Evolutionary conservation across 2,797 vertebrate species (phyloP).

Genomic region (Premnoplex brunnescens): DNA sequence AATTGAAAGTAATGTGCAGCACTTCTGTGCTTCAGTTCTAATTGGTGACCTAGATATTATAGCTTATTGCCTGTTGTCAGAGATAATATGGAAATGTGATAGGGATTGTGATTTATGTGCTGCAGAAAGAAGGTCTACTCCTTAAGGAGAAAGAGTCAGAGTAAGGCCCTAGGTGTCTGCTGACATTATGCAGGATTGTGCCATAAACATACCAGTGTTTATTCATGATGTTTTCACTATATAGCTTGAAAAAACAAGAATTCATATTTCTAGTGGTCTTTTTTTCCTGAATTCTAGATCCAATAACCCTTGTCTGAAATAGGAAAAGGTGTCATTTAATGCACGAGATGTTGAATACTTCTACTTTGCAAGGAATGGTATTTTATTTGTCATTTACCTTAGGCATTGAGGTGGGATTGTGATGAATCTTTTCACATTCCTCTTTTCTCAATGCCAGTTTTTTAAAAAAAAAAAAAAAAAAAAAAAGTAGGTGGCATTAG

Average conservation of each 20-base stretch:
- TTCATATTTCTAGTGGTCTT: neutral
- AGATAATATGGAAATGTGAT: neutral
- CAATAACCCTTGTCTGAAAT: neutral
- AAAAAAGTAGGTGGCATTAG: neutral
- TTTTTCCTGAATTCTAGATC: neutral
- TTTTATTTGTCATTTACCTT: neutral
- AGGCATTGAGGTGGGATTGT: neutral
- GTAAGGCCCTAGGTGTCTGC: neutral
- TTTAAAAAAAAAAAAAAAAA: neutral
- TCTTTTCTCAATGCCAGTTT: neutral
- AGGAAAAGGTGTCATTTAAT: neutral
- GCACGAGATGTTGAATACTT: neutral
- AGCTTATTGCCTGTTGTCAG: neutral
- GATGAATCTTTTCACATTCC: neutral
- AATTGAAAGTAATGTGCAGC: neutral
- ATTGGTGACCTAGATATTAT: neutral
- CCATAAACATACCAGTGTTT: accelerated
- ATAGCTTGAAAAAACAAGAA: neutral
- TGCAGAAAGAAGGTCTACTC: neutral
- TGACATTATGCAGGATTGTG: neutral
- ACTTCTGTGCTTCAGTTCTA: neutral
- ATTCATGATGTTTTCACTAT: neutral
- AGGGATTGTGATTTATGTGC: neutral
- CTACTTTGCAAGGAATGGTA: neutral
- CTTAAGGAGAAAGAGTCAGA: neutral